A percentile compares a stretch with the other conserved stretches of the same genome.
phyloP scores from a whole-genome alignment of 2,797 vertebrate genomes.

The Thunnus albacares region DNA sequence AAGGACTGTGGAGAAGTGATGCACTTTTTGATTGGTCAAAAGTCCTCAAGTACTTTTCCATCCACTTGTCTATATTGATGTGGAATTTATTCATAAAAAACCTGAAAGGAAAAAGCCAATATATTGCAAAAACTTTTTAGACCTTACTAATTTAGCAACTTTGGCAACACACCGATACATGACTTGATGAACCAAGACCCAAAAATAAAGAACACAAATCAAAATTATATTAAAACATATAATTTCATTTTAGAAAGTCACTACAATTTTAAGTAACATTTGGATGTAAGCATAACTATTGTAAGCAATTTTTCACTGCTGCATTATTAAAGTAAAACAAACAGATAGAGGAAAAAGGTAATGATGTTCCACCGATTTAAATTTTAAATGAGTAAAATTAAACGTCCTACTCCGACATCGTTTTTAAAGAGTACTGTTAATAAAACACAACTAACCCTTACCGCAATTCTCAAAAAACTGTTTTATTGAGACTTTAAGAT shows the following conservation, averaged over 20 bases:
- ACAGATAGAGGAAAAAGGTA: neutral
- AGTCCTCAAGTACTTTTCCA: neutral
- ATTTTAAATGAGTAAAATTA: neutral
- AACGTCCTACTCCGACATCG: neutral
- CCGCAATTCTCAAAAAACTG: neutral
- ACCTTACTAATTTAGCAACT: neutral
- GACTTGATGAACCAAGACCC: neutral
- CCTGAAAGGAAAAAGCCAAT: neutral
- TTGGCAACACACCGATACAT: neutral
- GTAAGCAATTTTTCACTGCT: neutral
- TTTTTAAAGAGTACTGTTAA: neutral
- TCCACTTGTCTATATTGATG: no score
- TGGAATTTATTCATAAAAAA: neutral
- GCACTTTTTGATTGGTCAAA: neutral
- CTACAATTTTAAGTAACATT: neutral
- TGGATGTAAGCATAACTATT: neutral
- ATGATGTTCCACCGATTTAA: neutral
- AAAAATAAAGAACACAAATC: neutral
- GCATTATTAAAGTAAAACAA: neutral
- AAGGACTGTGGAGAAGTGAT: neutral
- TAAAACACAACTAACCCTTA: neutral
- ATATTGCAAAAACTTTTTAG: neutral
- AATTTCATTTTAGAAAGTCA: neutral
- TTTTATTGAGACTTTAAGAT: neutral
- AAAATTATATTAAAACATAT: neutral